Conservation (phyloP, 2,113 vertebrate species). For the Passer domesticus region DNA sequence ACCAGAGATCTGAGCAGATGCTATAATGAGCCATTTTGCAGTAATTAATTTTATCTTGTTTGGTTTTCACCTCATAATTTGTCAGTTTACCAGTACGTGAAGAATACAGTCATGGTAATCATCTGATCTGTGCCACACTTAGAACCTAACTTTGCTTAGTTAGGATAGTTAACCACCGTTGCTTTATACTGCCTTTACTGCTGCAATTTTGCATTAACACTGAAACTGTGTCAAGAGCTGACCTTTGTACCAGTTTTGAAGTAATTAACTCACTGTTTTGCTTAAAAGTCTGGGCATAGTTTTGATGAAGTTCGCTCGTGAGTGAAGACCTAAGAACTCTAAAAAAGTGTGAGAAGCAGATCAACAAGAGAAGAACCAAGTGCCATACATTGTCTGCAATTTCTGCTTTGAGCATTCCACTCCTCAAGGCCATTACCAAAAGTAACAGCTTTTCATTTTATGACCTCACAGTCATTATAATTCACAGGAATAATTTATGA, state of each 20-base stretch:
- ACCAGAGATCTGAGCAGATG: neutral
- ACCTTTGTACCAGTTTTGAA: neutral
- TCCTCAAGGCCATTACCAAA: neutral
- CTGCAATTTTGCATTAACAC: neutral
- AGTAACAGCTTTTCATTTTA: neutral
- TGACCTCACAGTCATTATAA: neutral
- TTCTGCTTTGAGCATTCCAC: neutral
- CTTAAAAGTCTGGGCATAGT: neutral
- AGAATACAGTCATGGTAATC: neutral
- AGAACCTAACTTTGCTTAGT: neutral
- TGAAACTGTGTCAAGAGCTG: neutral
- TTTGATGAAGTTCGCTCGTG: neutral
- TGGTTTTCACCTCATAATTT: neutral
- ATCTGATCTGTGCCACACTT: neutral
- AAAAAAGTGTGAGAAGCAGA: neutral
- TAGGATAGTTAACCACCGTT: neutral
- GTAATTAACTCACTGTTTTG: neutral
- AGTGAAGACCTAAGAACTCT: neutral
- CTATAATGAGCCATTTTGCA: neutral
- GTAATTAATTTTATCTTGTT: neutral
- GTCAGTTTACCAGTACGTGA: neutral
- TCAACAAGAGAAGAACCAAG: neutral
- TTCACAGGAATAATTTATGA: neutral
- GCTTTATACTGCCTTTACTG: neutral
- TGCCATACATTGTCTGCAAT: neutral